phyloP scores from a whole-genome alignment of 2,797 vertebrate species.

The Cottoperca gobio region DNA sequence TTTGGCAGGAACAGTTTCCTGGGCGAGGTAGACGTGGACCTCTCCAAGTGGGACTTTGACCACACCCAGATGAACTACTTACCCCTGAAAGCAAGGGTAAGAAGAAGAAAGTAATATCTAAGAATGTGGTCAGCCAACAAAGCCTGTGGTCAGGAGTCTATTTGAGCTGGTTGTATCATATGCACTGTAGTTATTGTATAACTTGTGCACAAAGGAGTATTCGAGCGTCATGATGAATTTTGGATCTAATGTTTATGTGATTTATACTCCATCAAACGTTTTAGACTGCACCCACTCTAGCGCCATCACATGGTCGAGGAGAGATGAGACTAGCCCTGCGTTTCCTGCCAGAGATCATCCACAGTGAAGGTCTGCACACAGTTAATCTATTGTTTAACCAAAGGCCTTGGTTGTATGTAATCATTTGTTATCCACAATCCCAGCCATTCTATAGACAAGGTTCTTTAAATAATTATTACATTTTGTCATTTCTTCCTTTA shows the following conservation, averaged over 20 bases:
- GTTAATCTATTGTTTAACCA: not conserved
- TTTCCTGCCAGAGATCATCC: slow-evolving; percentile 89
- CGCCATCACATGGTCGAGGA: slow-evolving; percentile 86
- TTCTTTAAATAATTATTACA: not conserved
- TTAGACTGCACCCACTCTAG: slow-evolving; percentile 82
- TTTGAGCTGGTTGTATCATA: slow-evolving; percentile 45
- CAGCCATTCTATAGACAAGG: not conserved
- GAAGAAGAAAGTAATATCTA: slow-evolving; percentile 43
- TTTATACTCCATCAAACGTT: slow-evolving; percentile 23
- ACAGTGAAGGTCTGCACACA: slow-evolving; percentile 78
- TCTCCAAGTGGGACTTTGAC: slow-evolving; percentile 93
- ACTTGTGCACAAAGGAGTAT: slow-evolving; percentile 13
- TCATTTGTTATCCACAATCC: not conserved
- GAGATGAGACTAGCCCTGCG: slow-evolving; percentile 93
- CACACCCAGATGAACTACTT: slow-evolving; percentile 92
- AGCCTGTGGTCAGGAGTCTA: not conserved
- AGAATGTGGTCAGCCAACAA: slow-evolving; percentile 21
- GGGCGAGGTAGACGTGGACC: slow-evolving; percentile 95
- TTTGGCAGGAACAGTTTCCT: slow-evolving; percentile 97
- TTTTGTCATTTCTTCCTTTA: slow-evolving; percentile 35
- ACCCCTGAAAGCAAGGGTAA: slow-evolving; percentile 91
- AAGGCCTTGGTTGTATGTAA: not conserved
- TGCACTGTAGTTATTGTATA: not conserved
- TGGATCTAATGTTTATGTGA: slow-evolving; percentile 16
- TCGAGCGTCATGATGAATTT: not conserved